A percentile compares a stretch with the other conserved stretches of the same genome.
Evolutionary conservation across 2,888 invertebrate genomes (phyloP).

Genomic region (Apamea anceps): DNA sequence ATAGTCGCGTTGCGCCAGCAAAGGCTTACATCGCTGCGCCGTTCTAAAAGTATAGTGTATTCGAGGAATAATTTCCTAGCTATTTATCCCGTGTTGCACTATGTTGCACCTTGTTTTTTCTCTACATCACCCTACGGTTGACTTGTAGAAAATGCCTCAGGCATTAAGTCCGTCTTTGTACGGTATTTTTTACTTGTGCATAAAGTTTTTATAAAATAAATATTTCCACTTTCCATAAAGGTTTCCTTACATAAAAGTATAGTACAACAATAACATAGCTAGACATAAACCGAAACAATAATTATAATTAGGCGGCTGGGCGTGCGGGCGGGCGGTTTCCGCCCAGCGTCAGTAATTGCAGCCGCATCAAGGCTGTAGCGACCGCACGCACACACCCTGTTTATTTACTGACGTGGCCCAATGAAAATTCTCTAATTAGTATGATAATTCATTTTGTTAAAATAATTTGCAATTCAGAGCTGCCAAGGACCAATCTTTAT

Average conservation of each 20-base stretch:
- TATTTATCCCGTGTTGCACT: no score
- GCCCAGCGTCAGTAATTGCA: conserved; percentile 56
- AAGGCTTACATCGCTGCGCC: no score
- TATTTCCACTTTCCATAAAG: background rate
- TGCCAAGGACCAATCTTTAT: no score
- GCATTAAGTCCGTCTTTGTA: no score
- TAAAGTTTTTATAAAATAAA: background rate
- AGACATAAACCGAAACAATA: conserved; percentile 25
- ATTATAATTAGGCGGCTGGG: conserved; percentile 48
- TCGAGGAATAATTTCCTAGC: no score
- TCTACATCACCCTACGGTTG: no score
- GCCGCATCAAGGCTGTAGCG: conserved; percentile 52
- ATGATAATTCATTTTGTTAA: conserved; percentile 13
- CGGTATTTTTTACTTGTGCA: no score
- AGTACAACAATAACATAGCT: background rate
- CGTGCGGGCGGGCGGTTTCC: conserved; percentile 43
- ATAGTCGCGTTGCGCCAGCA: no score
- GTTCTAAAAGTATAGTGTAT: no score
- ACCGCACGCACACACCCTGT: conserved; percentile 36
- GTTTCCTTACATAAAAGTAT: background rate
- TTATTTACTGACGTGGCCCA: conserved; percentile 34
- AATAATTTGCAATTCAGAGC: background rate
- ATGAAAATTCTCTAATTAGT: conserved; percentile 44
- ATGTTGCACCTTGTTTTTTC: no score
- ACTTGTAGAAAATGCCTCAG: no score